Evolutionary conservation across 2,113 vertebrate species (phyloP).

Genomic region (Dendropsophus ebraccatus): DNA sequence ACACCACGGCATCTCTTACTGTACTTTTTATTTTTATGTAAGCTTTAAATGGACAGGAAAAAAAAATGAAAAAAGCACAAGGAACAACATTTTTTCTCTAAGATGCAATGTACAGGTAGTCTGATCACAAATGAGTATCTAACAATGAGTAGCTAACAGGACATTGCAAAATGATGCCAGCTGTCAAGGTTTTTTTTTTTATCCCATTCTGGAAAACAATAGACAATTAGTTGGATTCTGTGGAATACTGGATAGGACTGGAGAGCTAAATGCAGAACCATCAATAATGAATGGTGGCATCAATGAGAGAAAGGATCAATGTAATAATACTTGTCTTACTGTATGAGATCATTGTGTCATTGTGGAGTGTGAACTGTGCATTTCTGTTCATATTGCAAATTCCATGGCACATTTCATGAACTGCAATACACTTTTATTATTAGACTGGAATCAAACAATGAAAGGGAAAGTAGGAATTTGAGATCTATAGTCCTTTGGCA

Average conservation of each 20-base stretch:
- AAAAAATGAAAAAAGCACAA: no score
- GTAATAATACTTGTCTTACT: neutral
- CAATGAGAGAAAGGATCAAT: neutral
- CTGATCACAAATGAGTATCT: neutral
- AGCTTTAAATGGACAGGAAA: no score
- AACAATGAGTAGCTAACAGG: neutral
- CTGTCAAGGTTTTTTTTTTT: neutral
- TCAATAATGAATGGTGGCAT: constrained; percentile 9
- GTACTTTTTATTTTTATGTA: no score
- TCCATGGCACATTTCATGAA: neutral
- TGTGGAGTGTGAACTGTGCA: neutral
- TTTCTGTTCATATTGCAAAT: neutral
- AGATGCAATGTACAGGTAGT: neutral
- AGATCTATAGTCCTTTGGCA: neutral
- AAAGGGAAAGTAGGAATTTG: neutral
- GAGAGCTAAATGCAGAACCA: neutral
- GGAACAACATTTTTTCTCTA: no score
- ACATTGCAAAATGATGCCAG: neutral
- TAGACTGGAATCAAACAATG: neutral
- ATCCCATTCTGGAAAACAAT: neutral
- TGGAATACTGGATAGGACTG: neutral
- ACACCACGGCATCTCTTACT: no score
- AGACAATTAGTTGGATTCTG: neutral
- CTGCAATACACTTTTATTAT: neutral
- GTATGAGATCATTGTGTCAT: neutral